Conservation (phyloP, 1,140 invertebrate species). For the Geopemphigus sp. region DNA sequence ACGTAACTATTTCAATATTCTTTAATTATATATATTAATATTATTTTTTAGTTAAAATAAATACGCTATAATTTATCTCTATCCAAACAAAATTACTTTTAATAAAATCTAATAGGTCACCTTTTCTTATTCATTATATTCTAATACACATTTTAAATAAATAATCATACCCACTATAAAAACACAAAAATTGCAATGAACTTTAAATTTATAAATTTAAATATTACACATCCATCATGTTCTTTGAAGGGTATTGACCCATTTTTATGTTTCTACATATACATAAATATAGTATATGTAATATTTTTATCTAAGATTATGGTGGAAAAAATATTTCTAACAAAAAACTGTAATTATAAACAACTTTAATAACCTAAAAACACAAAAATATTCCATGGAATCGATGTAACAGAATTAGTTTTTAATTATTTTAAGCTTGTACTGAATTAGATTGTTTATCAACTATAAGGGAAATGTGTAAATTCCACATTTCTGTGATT, state of each 20-base stretch:
- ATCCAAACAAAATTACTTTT: background rate
- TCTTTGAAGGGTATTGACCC: background rate
- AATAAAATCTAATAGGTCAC: background rate
- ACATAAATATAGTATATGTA: background rate
- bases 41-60: background rate
- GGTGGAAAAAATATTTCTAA: background rate
- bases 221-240: background rate
- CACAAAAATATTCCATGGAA: background rate
- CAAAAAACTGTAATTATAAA: background rate
- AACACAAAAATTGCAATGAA: slow-evolving; percentile 2
- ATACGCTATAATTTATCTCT: background rate
- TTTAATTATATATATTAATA: background rate
- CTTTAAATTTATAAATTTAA: background rate
- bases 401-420: background rate
- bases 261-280: background rate
- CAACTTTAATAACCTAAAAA: background rate
- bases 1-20: no score
- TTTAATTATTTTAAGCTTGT: background rate
- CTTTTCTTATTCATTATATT: background rate
- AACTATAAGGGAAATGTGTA: background rate
- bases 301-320: slow-evolving; percentile 1
- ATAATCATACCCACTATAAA: background rate
- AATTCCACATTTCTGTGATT: background rate
- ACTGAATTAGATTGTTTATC: background rate
- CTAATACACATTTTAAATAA: background rate